Percentiles rank a stretch among this genome's conserved stretches.
phyloP scores from a whole-genome alignment of 2,888 invertebrate species.

The Tipula unca region DNA sequence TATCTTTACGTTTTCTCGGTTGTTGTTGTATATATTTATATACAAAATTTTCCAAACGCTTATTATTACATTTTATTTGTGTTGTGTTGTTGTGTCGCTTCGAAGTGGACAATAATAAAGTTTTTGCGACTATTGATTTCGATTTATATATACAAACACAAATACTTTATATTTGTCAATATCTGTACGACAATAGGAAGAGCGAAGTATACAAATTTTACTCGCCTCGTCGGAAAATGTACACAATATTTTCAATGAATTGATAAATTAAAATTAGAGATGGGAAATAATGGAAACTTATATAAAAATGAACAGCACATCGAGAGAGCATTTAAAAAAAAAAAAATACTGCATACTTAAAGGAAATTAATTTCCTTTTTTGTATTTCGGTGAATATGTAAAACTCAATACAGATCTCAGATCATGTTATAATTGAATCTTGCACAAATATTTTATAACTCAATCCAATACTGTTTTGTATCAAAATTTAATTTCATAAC shows the following conservation, averaged over 20 bases:
- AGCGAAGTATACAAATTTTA: background rate
- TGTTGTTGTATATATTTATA: background rate
- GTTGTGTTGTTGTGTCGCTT: background rate
- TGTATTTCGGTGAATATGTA: background rate
- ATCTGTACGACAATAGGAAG: background rate
- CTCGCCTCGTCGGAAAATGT: background rate
- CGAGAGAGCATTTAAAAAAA: background rate
- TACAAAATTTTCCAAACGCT: background rate
- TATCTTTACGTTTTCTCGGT: background rate
- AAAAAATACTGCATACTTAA: background rate
- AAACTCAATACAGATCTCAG: too few species aligned
- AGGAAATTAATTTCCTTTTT: conserved; percentile 1
- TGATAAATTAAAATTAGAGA: background rate
- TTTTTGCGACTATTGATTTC: background rate
- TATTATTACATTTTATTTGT: background rate
- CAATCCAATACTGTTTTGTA: background rate
- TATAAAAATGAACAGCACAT: background rate
- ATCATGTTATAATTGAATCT: too few species aligned
- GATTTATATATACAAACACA: background rate
- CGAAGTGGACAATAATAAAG: background rate
- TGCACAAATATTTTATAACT: too few species aligned
- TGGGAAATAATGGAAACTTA: background rate
- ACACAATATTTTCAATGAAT: background rate
- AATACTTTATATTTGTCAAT: background rate
- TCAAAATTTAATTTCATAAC: background rate